Base-by-base conservation (phyloP, 2,797 vertebrate species). In the Fratercula arctica region DNA sequence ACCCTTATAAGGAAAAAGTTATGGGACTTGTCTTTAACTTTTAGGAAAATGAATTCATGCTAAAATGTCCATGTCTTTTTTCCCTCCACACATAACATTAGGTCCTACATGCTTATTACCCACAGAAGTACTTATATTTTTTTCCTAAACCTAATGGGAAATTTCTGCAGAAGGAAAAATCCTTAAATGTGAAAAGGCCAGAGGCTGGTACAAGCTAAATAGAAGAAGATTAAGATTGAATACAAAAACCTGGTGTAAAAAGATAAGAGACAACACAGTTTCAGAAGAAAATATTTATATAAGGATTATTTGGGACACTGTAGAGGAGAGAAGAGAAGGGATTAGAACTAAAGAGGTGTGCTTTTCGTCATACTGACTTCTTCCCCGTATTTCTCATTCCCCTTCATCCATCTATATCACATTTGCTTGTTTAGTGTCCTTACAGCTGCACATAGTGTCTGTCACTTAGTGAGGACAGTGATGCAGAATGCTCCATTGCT, bases 171-270 rank as follows among this genome's bases (percentile, higher is more conserved):
- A 87, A 69, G 67, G 63, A 57, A 90, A 92, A 89, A 92, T 87
- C 64, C 61, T 82, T 85, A 46, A 82, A 87, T 51, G 39, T 85
- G 70, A 67, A 60, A 92, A 92, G 63, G 74, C 84, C 67, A 87
- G 80, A 56, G 77, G 82, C 86, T 92, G 51, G 45, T 37, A 48
- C 54, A 31, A 92, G 43, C 56, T 53, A 87, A 94, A 90, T 1
- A 89, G 86, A 76, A 69, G 69, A 37, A 76, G 95, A 91, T 92
- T 69, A 90, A 76, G 80, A 95, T 92, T 88, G 86, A 87, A 90
- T 31, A 76, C 77, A 90, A 93, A 93, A 19, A 6, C 80, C 17
- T 10, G 35, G 70, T 56, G 59, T 92, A 79, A 79, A 39, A 33
- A 79, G 88, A 73, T 85, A 92, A 90, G 80, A 84, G 67, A 43